Base-by-base conservation (phyloP, 2,113 vertebrate species). In the Prochilodus magdalenae region DNA sequence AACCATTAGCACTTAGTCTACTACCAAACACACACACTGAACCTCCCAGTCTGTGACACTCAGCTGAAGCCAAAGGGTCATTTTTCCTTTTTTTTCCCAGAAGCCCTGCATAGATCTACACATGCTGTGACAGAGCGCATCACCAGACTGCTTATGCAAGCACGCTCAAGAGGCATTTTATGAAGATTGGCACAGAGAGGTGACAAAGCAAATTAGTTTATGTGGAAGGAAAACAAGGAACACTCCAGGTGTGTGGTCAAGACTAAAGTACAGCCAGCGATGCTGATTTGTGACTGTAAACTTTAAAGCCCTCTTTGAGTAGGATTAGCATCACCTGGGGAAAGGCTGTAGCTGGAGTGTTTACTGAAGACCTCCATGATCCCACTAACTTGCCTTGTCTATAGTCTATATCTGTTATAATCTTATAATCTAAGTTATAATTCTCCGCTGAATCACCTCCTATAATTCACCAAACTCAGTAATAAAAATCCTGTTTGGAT, bases 181-280 rank as follows among this genome's bases (percentile, higher is more conserved):
- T 77, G 63, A 79, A 86, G 88, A 91, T 90, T 79, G 79, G 86
- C 87, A 87, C 75, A 82, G 89, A 92, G 86, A 87, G 87, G 87
- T 92, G 91, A 91, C 91, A 91, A 83, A 87, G 87, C 59, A 27
- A 76, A 91, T 92, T 88, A 89, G 83, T 80, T 51, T 22, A 24
- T 83, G 77, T 30, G 66, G 30, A 81, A 77, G 75, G 80, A 67
- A 82, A 80, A 53, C 77, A 74, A 82, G 83, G 81, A 82, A 49
- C 76, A 44, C 70, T 12, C 10, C 20, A 69, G 66, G 40, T 40
- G 80, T 40, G 75, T 73, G 72, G 85, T 79, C 74, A 40, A 30
- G 14, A 33, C 63, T 66, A 7, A 69, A 36, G n/a, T n/a, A n/a
- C n/a, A n/a, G n/a, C n/a, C n/a, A n/a, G n/a, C n/a, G n/a, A n/a